Base-by-base conservation (phyloP, 2,113 vertebrate genomes). In the Regulus satrapa region DNA sequence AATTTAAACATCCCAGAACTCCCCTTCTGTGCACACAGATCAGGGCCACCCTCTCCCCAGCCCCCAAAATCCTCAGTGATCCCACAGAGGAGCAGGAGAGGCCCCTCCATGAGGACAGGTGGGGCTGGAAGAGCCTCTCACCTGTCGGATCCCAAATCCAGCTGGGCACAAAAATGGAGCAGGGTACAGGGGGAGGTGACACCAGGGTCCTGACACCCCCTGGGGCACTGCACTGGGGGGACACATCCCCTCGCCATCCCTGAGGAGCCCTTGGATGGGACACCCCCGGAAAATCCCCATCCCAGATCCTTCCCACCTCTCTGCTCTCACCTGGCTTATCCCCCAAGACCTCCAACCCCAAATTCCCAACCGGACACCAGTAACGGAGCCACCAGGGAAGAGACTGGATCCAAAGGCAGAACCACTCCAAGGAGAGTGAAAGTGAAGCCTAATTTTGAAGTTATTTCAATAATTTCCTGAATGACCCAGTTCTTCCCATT, bases 401-500 rank as follows among this genome's bases (percentile, higher is more conserved):
- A 32, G 36, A 1, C 38, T 7, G 67, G 9, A 56, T 31, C 67
- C 38, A 29, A 43, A 89, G 75, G 69, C 25, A 75, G 28, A 48
- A 28, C 26, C 56, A 38, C 82, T 19, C 43, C 76, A 45, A 79
- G 64, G 43, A 79, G 66, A 88, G 52, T 20, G 64, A 51, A 80
- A 89, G 20, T 2, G 15, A 75, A 83, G 67, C 88, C 85, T 94
- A 41, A 36, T 93, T 92, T 82, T 56, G 14, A 85, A 94, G 66
- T 80, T 56, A 84, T 81, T 95, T 14, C n/a, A 93, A 64, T 68
- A 92, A 88, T 92, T 94, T 89, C 95, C 49, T 72, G 77, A 89
- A 89, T 72, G 89, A 94, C 86, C 79, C 84, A 89, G 28, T 81
- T 92, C 94, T 95, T 81, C 41, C 81, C 4, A 64, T 82, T 51